Evolutionary conservation across 2,888 invertebrate genomes (phyloP).

Genomic region (Epistrophe eligans): DNA sequence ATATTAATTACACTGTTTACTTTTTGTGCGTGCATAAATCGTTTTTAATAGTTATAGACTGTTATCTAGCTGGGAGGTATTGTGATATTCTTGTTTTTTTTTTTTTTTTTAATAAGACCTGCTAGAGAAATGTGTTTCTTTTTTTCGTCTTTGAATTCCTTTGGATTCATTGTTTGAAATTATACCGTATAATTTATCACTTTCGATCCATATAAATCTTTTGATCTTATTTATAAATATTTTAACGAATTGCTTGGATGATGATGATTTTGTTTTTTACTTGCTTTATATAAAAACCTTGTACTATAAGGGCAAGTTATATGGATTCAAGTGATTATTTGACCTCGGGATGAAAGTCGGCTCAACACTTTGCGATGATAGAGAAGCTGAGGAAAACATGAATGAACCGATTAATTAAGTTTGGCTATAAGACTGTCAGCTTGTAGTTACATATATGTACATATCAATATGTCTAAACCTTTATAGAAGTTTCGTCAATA

Average conservation of each 20-base stretch:
- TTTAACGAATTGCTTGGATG: conserved; percentile 1
- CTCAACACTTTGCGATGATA: neutral
- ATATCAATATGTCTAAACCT: too few relatives aligned
- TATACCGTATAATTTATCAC: conserved; percentile 47
- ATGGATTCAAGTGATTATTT: neutral
- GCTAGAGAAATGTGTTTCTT: conserved; percentile 41
- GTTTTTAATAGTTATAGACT: conserved; percentile 52
- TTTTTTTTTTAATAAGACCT: conserved; percentile 20
- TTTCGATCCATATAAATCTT: conserved; percentile 4
- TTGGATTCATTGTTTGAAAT: conserved; percentile 55
- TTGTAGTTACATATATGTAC: too few relatives aligned
- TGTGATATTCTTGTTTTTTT: neutral
- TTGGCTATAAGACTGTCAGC: too few relatives aligned
- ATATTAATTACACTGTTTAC: conserved; percentile 72
- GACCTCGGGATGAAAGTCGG: neutral
- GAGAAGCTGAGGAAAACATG: neutral
- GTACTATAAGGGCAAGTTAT: neutral
- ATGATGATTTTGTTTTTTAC: neutral
- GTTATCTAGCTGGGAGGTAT: conserved; percentile 55
- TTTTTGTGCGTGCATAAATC: conserved; percentile 57
- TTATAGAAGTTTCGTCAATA: too few relatives aligned
- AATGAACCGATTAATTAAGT: too few relatives aligned
- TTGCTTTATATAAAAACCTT: neutral
- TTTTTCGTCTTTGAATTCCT: neutral
- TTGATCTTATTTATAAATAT: conserved; percentile 30